Conservation (phyloP, 2,888 invertebrate genomes). For the Meteorus colon region DNA sequence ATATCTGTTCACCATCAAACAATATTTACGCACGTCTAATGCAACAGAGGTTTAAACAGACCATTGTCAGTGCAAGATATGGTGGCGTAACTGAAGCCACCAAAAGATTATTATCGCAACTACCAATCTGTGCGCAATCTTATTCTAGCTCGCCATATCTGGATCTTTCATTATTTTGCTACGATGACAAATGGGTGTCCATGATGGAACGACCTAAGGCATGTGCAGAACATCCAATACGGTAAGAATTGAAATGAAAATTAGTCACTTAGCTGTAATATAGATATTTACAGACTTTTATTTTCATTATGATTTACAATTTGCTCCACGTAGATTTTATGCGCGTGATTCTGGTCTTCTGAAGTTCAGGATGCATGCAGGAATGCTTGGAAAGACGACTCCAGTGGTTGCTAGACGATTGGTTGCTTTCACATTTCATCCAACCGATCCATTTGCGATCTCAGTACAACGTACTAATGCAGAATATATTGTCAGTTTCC, state of each 20-base stretch:
- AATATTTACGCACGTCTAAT: conserved; percentile 85
- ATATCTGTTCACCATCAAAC: conserved; percentile 93
- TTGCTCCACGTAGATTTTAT: conserved; percentile 80
- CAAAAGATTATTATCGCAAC: conserved; percentile 88
- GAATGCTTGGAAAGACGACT: conserved; percentile 78
- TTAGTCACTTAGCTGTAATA: conserved; percentile 1
- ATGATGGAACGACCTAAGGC: conserved; percentile 96
- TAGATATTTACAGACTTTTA: not conserved
- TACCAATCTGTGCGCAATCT: conserved; percentile 96
- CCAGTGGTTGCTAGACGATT: conserved; percentile 84
- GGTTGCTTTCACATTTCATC: conserved; percentile 97
- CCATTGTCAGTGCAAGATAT: conserved; percentile 90
- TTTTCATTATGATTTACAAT: conserved; percentile 2
- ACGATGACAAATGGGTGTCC: conserved; percentile 97
- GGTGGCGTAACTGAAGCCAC: conserved; percentile 94
- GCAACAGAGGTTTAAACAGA: conserved; percentile 87
- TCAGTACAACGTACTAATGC: conserved; percentile 94
- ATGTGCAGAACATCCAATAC: conserved; percentile 93
- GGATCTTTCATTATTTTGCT: conserved; percentile 92
- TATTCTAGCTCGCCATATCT: conserved; percentile 95
- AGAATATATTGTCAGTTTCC: conserved; percentile 96
- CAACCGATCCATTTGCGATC: conserved; percentile 95
- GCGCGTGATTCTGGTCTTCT: conserved; percentile 86
- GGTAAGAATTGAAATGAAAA: conserved; percentile 75
- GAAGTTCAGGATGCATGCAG: conserved; percentile 85